Evolutionary conservation across 2,113 vertebrate genomes (phyloP).

Genomic region (Ailuropoda melanoleuca): DNA sequence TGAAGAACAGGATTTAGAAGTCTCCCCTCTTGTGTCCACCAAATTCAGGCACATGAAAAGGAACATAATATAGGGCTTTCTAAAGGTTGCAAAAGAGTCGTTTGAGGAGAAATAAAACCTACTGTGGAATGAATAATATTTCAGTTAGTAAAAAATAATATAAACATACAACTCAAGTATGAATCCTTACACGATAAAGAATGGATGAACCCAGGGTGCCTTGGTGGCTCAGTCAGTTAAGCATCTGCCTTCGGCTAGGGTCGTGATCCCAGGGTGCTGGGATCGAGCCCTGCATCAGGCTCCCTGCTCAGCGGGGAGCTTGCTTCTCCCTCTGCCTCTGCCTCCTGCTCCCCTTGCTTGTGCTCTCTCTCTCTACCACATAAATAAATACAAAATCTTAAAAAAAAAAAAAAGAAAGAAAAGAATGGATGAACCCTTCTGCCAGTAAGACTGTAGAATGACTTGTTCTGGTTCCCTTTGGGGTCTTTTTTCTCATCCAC

Average conservation of each 20-base stretch:
- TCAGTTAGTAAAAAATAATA: background rate
- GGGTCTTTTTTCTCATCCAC: background rate
- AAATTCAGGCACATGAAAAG: background rate
- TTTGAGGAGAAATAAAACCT: background rate
- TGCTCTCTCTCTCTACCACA: too few relatives aligned
- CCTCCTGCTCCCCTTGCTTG: too few relatives aligned
- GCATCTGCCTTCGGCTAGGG: background rate
- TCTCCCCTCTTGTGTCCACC: background rate
- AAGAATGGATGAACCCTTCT: background rate
- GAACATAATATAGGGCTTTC: background rate
- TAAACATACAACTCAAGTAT: background rate
- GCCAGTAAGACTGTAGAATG: background rate
- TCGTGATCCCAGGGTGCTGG: too few relatives aligned
- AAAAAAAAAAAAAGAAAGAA: too few relatives aligned
- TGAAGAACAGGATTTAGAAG: background rate
- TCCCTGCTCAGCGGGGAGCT: too few relatives aligned
- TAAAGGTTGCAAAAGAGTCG: background rate
- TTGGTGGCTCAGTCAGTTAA: background rate
- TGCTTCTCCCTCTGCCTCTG: too few relatives aligned
- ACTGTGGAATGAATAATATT: background rate
- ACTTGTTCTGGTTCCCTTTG: background rate
- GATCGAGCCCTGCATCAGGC: too few relatives aligned
- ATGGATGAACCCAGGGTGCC: background rate
- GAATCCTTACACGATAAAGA: background rate
- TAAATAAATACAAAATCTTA: too few relatives aligned